Conservation (phyloP, 2,797 vertebrate genomes). For the Melanotaenia trifasciata region DNA sequence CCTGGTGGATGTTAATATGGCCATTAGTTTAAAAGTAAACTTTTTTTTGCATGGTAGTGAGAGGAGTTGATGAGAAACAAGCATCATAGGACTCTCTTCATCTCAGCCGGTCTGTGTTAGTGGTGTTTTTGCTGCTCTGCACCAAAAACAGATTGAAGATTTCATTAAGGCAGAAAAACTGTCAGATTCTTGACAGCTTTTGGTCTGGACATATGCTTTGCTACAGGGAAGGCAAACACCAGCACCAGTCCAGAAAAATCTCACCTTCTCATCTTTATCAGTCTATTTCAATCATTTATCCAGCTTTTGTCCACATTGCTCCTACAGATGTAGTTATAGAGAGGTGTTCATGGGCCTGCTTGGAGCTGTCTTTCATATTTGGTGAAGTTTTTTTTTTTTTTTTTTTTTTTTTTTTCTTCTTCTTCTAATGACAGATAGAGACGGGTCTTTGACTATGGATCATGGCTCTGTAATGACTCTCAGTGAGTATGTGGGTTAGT, state of each 20-base stretch:
- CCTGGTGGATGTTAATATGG: conserved; percentile 15
- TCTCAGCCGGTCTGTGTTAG: conserved; percentile 38
- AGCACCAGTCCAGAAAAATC: conserved; percentile 35
- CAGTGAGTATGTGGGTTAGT: conserved; percentile 56
- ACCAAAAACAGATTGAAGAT: conserved; percentile 69
- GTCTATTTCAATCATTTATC: conserved; percentile 22
- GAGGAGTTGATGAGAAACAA: conserved; percentile 52
- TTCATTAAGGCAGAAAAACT: conserved; percentile 71
- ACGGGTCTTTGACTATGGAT: conserved; percentile 68
- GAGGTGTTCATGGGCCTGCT: conserved; percentile 27
- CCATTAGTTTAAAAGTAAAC: conserved; percentile 1
- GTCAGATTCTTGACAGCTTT: conserved; percentile 68
- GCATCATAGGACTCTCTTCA: conserved; percentile 21
- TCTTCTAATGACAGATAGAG: conserved; percentile 56
- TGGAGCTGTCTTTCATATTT: conserved; percentile 53
- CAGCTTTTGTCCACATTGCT: conserved; percentile 18
- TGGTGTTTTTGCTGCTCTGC: conserved; percentile 38
- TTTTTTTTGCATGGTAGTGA: conserved; percentile 28
- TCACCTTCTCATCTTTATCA: conserved; percentile 40
- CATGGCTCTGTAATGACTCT: conserved; percentile 69
- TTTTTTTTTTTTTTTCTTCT: conserved; percentile 27
- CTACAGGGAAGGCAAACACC: conserved; percentile 50
- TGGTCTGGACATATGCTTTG: conserved; percentile 66
- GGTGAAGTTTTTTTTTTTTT: conserved; percentile 17
- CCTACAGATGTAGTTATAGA: conserved; percentile 20